Percentiles rank a stretch among this genome's conserved stretches.
These are phyloP conservation scores for Hoplodrina ambigua DNA, from an alignment of 2,888 invertebrate species.

Conservation along the genomic window DNA sequence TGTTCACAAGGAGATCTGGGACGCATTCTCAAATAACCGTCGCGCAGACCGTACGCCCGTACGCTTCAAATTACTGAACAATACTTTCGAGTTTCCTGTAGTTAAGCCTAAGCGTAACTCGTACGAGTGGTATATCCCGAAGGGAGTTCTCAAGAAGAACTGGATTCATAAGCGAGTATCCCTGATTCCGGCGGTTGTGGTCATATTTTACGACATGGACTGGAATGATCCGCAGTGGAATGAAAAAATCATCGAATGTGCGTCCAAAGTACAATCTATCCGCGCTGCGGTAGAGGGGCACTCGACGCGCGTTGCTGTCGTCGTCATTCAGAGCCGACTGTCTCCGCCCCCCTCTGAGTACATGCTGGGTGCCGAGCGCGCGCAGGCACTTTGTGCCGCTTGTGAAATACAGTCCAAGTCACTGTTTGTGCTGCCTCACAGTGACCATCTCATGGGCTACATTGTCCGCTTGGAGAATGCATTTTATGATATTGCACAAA, in stretches of 20 bases:
- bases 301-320: constrained; percentile 95
- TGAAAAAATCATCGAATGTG: constrained; percentile 98
- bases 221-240: constrained; percentile 99
- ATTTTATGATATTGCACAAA: constrained; percentile 97
- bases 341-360: constrained; percentile 95
- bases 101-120: constrained; percentile 96
- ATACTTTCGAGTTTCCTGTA: constrained; percentile 96
- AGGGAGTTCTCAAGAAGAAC: constrained; percentile 97
- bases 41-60: constrained; percentile 95
- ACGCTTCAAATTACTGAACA: constrained; percentile 94
- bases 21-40: constrained; percentile 96
- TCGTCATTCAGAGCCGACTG: constrained; percentile 96
- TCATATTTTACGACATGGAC: constrained; percentile 98
- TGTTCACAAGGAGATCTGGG: constrained; percentile 98
- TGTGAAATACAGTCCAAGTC: constrained; percentile 98
- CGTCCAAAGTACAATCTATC: constrained; percentile 95
- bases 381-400: constrained; percentile 96
- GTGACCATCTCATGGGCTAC: constrained; percentile 95
- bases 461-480: constrained; percentile 96
- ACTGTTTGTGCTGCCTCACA: constrained; percentile 97
- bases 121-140: constrained; percentile 98
- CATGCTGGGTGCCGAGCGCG: constrained; percentile 96
- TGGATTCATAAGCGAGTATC: constrained; percentile 98
- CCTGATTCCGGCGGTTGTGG: constrained; percentile 97
- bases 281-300: constrained; percentile 94